Conservation (phyloP, 2,888 invertebrate species). For the Acholoe squamosa region DNA sequence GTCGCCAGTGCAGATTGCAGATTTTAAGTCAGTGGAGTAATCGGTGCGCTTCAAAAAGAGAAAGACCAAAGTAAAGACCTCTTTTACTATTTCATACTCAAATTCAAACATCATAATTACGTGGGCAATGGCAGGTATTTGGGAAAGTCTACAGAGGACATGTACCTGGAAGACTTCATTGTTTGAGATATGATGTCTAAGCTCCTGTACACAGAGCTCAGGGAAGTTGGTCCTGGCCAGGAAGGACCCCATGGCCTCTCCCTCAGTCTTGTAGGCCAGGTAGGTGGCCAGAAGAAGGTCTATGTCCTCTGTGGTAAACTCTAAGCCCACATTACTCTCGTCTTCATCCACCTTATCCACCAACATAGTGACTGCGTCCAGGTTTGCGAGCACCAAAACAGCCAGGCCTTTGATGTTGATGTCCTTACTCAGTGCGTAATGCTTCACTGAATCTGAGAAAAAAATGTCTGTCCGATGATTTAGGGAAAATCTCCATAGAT, state of each 20-base stretch:
- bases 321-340: constrained; percentile 58
- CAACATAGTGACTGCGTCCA: constrained; percentile 33
- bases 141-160: no score
- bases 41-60: no score
- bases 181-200: constrained; percentile 45
- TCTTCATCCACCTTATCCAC: not conserved
- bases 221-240: constrained; percentile 62
- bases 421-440: constrained; percentile 60
- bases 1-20: no score
- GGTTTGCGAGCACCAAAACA: constrained; percentile 55
- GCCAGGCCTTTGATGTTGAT: constrained; percentile 63
- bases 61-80: no score
- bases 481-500: not conserved
- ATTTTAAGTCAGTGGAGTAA: no score
- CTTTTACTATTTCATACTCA: no score
- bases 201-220: constrained; percentile 63
- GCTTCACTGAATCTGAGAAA: constrained; percentile 46
- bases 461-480: no score
- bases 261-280: constrained; percentile 61
- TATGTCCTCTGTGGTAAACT: constrained; percentile 64
- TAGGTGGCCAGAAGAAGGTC: constrained; percentile 63
- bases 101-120: no score
- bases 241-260: constrained; percentile 61
- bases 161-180: constrained; percentile 60
- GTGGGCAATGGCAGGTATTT: no score